phyloP scores from a whole-genome alignment of 2,888 invertebrate species.

The Drosophila emarginata region DNA sequence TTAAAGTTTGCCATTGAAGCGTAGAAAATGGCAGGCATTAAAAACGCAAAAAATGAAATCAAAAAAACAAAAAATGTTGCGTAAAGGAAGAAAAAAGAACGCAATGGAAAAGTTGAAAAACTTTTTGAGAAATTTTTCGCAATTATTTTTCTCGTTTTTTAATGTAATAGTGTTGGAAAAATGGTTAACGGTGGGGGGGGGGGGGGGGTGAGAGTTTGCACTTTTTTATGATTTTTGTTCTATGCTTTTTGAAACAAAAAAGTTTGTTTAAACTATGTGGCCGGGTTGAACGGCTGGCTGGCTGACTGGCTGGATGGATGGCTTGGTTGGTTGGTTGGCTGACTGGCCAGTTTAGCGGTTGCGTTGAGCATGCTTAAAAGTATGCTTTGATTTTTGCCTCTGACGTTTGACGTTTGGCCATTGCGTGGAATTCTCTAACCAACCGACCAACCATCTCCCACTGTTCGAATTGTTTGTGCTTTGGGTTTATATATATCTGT shows the following conservation, averaged over 20 bases:
- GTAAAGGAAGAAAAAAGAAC: conserved; percentile 29
- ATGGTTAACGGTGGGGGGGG: background rate
- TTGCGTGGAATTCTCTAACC: conserved; percentile 63
- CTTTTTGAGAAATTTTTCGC: conserved; percentile 67
- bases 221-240: conserved; percentile 33
- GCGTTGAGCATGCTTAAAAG: conserved; percentile 61
- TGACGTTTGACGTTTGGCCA: conserved; percentile 54
- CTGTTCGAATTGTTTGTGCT: conserved; percentile 66
- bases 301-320: conserved; percentile 26
- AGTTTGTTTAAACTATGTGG: conserved; percentile 73
- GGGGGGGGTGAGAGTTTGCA: background rate
- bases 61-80: conserved; percentile 21
- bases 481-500: conserved; percentile 32
- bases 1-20: conserved; percentile 58
- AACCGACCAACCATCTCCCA: background rate
- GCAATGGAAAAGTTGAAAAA: conserved; percentile 68
- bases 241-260: conserved; percentile 66
- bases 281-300: conserved; percentile 28
- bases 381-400: conserved; percentile 69
- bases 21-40: conserved; percentile 41
- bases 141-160: conserved; percentile 72
- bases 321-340: conserved; percentile 7
- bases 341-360: conserved; percentile 68
- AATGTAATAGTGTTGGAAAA: conserved; percentile 62
- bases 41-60: conserved; percentile 28